Base-by-base conservation (phyloP, 2,888 invertebrate genomes). In the Hedychridium roseum region DNA sequence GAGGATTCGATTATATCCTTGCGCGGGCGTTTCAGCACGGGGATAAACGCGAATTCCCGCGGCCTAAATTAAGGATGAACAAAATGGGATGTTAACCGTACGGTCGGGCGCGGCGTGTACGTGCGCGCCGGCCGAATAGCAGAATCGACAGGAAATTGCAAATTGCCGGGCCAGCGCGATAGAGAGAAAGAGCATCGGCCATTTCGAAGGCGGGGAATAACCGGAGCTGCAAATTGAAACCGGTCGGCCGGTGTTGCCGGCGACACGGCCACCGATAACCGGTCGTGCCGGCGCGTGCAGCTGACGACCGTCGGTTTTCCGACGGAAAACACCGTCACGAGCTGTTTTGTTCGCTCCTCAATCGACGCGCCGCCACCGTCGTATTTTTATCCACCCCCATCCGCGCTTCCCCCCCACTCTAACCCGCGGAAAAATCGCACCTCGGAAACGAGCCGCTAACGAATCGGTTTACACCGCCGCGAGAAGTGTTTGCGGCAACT, bases 101-200 rank as follows among this genome's bases (percentile, higher is more conserved):
- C 48, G 56, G 31, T n/a, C n/a, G n/a, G 23, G 9, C 9, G 5
- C 9, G 23, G 39, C 30, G 27, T n/a, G 39, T 43, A 28, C 36
- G 40, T 45, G 20, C 15, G 23, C 23, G 47, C 46, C 45, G 41
- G 37, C 45, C 50, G 52, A 53, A 64, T 62, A 60, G 62, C 48
- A 64, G 62, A 64, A 62, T 60, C 60, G 64, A 54, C 64, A 64
- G 75, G 75, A 76, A 76, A 76, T 75, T 75, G 73, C 73, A 70
- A 74, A 76, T 76, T 74, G 73, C 70, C 70, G 66, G 54, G 57
- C 55, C 50, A 58, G 51, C 56, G n/a, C n/a, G n/a, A n/a, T n/a
- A n/a, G n/a, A n/a, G n/a, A n/a, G n/a, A n/a, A n/a, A n/a, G n/a
- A n/a, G n/a, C n/a, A 35, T 34, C 38, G 52, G 51, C 47, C 56